Evolutionary conservation across 2,113 vertebrate genomes (phyloP), one percentile per base, ranked within the genome.

Genomic region (Damaliscus lunatus): DNA sequence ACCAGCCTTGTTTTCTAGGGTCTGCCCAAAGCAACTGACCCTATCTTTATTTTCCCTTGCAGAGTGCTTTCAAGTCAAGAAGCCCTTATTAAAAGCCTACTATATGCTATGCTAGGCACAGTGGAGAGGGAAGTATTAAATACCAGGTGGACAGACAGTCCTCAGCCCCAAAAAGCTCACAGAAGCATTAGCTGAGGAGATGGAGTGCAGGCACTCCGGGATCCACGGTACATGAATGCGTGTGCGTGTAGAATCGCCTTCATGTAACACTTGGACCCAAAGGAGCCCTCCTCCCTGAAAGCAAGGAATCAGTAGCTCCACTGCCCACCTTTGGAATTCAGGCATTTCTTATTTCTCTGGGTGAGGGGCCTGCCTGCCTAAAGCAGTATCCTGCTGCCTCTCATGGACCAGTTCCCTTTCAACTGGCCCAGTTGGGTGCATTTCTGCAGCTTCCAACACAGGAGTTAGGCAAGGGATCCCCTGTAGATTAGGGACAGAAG

Each of bases 181-280:
- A 15, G 53, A 43, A n/a, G n/a, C 74, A 48, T 59, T 84, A 53
- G 89, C 71, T 50, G n/a, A 84, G 43, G 31, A 14, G 31, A 31
- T 21, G 10, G 57, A 53, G 43, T 23, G 2, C 78, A 55, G 43
- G 62, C 10, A n/a, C 29, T n/a, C 12, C 0, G 7, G 29, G 14
- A 13, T 3, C 31, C 1, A 4, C 1, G 19, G 13, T 40, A 33
- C 0, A 2, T 21, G 16, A 7, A 8, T 11, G 4, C 1, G 9
- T 23, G 5, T 5, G 17, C 13, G 31, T n/a, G 12, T 31, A 3
- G 3, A 40, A 60, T 95, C 60, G 27, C 21, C 71, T 91, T 77
- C 7, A 52, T 29, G 57, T 80, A 74, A 71, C 21, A 50, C 59
- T n/a, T 55, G 59, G 31, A 46, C 17, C 25, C 78, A 36, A 77